phyloP scores from a whole-genome alignment of 1,140 invertebrate species.

The Bombus confusus region DNA sequence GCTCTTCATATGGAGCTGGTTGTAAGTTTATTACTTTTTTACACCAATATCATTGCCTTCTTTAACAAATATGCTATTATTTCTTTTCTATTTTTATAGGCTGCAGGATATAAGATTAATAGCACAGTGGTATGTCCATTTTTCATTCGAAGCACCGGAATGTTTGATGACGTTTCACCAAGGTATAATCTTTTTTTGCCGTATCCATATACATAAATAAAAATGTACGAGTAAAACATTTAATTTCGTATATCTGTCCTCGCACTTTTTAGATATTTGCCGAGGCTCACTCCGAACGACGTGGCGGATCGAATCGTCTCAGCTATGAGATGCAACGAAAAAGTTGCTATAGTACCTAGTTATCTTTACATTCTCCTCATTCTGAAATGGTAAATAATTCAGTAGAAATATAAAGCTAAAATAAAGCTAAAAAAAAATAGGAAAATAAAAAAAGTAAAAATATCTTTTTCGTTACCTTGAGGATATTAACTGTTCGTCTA shows the following conservation, averaged over 20 bases:
- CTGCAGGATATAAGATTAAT: slow-evolving; percentile 87
- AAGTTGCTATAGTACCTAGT: slow-evolving; percentile 90
- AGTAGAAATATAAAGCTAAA: not conserved
- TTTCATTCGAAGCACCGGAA: slow-evolving; percentile 93
- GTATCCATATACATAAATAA: not conserved
- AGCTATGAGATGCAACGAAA: slow-evolving; percentile 91
- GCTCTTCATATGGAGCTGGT: slow-evolving; percentile 90
- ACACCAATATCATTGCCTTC: too few species aligned
- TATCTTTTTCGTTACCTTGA: too few species aligned
- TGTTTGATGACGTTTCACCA: slow-evolving; percentile 95
- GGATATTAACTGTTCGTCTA: too few species aligned
- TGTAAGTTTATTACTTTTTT: slow-evolving; percentile 63
- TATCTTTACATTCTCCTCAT: slow-evolving; percentile 86
- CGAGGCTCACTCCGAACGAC: slow-evolving; percentile 92
- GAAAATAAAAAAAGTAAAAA: not conserved
- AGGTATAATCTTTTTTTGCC: slow-evolving; percentile 84
- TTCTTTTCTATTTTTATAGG: slow-evolving; percentile 53
- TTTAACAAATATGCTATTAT: not conserved
- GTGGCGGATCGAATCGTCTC: slow-evolving; percentile 92
- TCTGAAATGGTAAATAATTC: slow-evolving; percentile 86
- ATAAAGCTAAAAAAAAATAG: not conserved
- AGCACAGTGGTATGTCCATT: slow-evolving; percentile 96
- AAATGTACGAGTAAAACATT: not conserved
- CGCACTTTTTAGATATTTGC: slow-evolving; percentile 86
- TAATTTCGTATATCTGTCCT: not conserved